Conservation (phyloP, 2,888 invertebrate species). For the Blomia tropicalis region DNA sequence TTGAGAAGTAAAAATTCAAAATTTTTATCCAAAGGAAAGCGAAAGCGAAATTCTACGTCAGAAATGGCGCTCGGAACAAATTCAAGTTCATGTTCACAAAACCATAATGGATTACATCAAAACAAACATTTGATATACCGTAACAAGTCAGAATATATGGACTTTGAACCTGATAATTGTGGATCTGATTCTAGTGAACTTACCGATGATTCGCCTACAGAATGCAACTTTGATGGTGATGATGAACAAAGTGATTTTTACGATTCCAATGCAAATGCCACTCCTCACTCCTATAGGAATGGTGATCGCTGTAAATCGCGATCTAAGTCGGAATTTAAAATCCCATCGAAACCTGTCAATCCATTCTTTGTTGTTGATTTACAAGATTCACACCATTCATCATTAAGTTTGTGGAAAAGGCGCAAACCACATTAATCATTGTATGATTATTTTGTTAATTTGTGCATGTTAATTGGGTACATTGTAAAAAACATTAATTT, state of each 20-base stretch:
- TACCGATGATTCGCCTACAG: constrained; percentile 22
- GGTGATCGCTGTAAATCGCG: constrained; percentile 2
- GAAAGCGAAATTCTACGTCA: constrained; percentile 19
- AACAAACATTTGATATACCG: neutral
- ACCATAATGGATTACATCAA: neutral
- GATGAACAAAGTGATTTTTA: constrained; percentile 26
- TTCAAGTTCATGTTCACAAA: neutral
- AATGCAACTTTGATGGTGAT: constrained; percentile 22
- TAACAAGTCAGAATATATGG: constrained; percentile 1
- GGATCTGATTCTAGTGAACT: constrained; percentile 13
- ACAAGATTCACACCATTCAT: constrained; percentile 1
- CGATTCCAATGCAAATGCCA: constrained; percentile 18
- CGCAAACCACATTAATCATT: constrained; percentile 15
- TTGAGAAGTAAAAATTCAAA: neutral
- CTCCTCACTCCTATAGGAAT: neutral
- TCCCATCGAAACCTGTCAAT: constrained; percentile 15
- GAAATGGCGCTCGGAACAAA: neutral
- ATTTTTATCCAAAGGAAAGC: neutral
- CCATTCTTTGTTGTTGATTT: constrained; percentile 20
- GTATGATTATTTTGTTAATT: neutral
- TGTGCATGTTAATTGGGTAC: neutral
- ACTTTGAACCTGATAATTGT: constrained; percentile 7
- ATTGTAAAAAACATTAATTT: constrained; percentile 17
- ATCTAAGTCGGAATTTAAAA: constrained; percentile 12
- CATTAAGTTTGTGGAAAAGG: constrained; percentile 19